Conservation (phyloP, 92 coral and sea anemone genomes). For the Siderastrea siderea region DNA sequence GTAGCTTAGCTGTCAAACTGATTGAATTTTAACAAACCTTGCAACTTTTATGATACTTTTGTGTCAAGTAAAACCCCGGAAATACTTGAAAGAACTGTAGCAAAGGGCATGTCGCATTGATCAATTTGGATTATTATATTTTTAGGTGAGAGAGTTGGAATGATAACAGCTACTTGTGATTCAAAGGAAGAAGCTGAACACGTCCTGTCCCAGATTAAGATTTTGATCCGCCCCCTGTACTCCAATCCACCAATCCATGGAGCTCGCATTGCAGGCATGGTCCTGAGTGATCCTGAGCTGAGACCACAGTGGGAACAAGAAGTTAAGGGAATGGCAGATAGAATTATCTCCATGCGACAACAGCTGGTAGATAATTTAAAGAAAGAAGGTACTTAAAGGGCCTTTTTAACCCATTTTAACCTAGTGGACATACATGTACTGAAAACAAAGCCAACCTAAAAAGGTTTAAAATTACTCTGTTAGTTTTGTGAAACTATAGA, state of each 20-base stretch:
- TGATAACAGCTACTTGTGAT: slow-evolving; percentile 78
- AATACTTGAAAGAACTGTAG: too few species aligned
- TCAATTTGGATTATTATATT: background rate
- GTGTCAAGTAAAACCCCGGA: too few species aligned
- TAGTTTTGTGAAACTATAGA: too few species aligned
- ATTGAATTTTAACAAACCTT: too few species aligned
- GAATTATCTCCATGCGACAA: slow-evolving; percentile 94
- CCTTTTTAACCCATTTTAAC: background rate
- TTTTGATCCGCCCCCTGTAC: slow-evolving; percentile 96
- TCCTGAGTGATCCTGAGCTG: slow-evolving; percentile 85
- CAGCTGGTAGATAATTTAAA: slow-evolving; percentile 86
- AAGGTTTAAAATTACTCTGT: too few species aligned
- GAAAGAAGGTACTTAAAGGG: slow-evolving; percentile 77
- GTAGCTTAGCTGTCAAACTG: too few species aligned
- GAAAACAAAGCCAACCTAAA: too few species aligned
- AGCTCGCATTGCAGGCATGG: slow-evolving; percentile 85
- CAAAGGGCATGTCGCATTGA: too few species aligned
- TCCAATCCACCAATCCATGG: slow-evolving; percentile 99
- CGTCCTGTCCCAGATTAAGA: slow-evolving; percentile 96
- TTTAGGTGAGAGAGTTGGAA: slow-evolving; percentile 96
- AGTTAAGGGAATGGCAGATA: slow-evolving; percentile 98
- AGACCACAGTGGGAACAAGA: slow-evolving; percentile 92
- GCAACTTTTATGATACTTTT: too few species aligned
- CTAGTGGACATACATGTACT: background rate
- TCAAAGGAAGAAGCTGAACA: slow-evolving; percentile 94